phyloP scores from a whole-genome alignment of 2,888 invertebrate genomes.

The Acleris laterana region DNA sequence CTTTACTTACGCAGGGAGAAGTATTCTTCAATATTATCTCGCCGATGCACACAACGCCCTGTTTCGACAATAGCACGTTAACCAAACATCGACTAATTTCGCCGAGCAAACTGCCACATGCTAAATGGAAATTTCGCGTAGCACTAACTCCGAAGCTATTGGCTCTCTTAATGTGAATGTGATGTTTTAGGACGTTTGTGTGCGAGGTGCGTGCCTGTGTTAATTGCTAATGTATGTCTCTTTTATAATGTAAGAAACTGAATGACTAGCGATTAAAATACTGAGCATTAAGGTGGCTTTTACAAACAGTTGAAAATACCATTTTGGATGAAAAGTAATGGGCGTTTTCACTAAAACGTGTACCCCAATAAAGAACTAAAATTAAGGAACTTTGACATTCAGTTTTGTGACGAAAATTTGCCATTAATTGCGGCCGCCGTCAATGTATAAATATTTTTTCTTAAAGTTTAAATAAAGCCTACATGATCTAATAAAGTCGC shows the following conservation, averaged over 20 bases:
- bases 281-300: too few relatives aligned
- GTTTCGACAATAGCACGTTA: conserved; percentile 59
- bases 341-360: too few relatives aligned
- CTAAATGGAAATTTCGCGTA: conserved; percentile 70
- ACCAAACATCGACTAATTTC: conserved; percentile 71
- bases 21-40: conserved; percentile 44
- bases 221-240: conserved; percentile 9
- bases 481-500: too few relatives aligned
- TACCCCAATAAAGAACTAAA: too few relatives aligned
- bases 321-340: too few relatives aligned
- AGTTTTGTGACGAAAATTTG: too few relatives aligned
- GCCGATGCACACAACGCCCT: conserved; percentile 56
- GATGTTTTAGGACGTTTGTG: conserved; percentile 51
- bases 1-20: background rate
- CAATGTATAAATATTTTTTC: too few relatives aligned
- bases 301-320: too few relatives aligned
- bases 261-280: background rate
- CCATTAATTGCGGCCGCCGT: too few relatives aligned
- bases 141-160: conserved; percentile 56
- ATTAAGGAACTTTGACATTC: too few relatives aligned
- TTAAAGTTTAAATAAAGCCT: too few relatives aligned
- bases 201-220: conserved; percentile 15
- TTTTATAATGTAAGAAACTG: background rate
- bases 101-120: conserved; percentile 62
- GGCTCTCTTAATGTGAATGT: conserved; percentile 67